Evolutionary conservation across 2,797 vertebrate genomes (phyloP), one percentile per base, ranked within the genome.

Genomic region (Percopsis omiscomaycus): DNA sequence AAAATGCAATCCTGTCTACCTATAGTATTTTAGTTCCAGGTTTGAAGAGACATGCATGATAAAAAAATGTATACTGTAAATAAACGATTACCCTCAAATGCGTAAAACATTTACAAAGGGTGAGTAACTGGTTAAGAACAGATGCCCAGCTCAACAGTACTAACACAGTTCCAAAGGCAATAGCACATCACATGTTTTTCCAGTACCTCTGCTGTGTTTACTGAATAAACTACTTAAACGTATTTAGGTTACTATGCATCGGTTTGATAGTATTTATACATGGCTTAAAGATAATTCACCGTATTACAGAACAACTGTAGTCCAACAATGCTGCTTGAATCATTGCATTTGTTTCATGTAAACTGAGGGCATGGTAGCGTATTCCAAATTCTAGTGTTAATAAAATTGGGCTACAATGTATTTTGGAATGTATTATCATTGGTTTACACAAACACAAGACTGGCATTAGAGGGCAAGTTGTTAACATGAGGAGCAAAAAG

Each of bases 401-500:
- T 29, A 22, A 12, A 22, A 28, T 29, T 30, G 13, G 3, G 30
- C 5, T 55, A n/a, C 30, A 49, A 16, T 15, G 12, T 22, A 55
- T 42, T 30, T 15, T 57, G 48, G 47, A 58, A 66, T 66, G 55
- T 55, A 55, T 28, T 54, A 13, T 16, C 27, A 16, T 28, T 29
- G 28, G 29, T 55, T 55, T 32, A 37, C 3, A 37, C 11, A 53
- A 53, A 28, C 27, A 5, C 16, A 2, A 11, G 11, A n/a, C 12
- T 46, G n/a, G 14, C 14, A 9, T 42, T 53, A 4, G 46, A 46
- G 15, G 3, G 27, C 52, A 55, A 16, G 44, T 8, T 14, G 54
- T 50, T 28, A n/a, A 29, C 28, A 37, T 46, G 48, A 30, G 28
- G 4, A 56, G 6, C 32, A 49, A 46, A 29, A 59, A 59, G 28